These are phyloP conservation scores for Stenoptilia bipunctidactyla DNA, from an alignment of 2,888 invertebrate species.

Conservation along the genomic window DNA sequence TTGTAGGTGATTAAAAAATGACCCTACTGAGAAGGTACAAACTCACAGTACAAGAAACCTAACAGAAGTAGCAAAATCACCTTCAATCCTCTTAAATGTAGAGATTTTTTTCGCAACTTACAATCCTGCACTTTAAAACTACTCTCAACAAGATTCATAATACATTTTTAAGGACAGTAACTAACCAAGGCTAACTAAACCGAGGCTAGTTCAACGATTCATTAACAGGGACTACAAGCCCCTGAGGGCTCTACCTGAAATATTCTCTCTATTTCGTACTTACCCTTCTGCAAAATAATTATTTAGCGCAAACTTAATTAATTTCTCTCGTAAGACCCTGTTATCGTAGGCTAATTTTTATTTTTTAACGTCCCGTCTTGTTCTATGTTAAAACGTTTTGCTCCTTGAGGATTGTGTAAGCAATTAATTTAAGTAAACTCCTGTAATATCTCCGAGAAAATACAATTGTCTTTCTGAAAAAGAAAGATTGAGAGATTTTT, in stretches of 20 bases:
- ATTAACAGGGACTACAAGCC: conserved; percentile 38
- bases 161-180: conserved; percentile 25
- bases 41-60: too few relatives aligned
- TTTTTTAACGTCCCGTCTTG: conserved; percentile 17
- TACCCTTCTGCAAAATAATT: conserved; percentile 39
- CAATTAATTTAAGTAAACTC: neutral
- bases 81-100: too few relatives aligned
- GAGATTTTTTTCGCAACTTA: neutral
- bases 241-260: conserved; percentile 30
- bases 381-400: conserved; percentile 4
- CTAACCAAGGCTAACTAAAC: too few relatives aligned
- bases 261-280: conserved; percentile 34
- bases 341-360: conserved; percentile 27
- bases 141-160: conserved; percentile 17
- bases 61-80: too few relatives aligned
- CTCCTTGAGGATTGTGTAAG: conserved; percentile 1
- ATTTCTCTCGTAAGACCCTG: conserved; percentile 28
- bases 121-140: too few relatives aligned
- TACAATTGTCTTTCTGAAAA: neutral
- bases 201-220: conserved; percentile 36
- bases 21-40: too few relatives aligned
- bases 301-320: conserved; percentile 40
- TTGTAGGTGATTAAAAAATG: too few relatives aligned
- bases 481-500: neutral
- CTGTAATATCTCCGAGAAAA: neutral